Evolutionary conservation across 92 coral and sea anemone species (phyloP).

Genomic region (Diadumene lineata): DNA sequence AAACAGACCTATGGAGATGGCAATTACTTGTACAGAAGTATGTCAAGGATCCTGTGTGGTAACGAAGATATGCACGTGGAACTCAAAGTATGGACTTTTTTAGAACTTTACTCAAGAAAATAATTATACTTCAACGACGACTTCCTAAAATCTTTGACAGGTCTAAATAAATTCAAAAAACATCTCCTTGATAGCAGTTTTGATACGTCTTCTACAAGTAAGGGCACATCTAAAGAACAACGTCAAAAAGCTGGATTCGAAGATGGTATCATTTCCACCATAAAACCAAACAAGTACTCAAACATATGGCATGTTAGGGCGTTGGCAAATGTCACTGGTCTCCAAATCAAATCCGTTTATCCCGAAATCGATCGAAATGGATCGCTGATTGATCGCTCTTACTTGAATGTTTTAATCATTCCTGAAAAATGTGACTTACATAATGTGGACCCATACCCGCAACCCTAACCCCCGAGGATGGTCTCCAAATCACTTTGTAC

Average conservation of each 20-base stretch:
- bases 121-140: conserved; percentile 39
- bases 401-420: too few relatives aligned
- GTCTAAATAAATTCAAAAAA: conserved; percentile 40
- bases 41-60: conserved; percentile 60
- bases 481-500: conserved; percentile 62
- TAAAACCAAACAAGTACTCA: conserved; percentile 35
- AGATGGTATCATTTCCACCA: conserved; percentile 29
- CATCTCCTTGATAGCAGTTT: conserved; percentile 54
- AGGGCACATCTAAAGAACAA: conserved; percentile 30
- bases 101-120: conserved; percentile 58
- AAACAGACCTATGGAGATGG: conserved; percentile 51
- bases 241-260: conserved; percentile 36
- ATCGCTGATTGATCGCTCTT: conserved; percentile 47
- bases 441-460: conserved; percentile 5
- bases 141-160: conserved; percentile 52
- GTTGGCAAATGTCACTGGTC: conserved; percentile 43
- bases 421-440: conserved; percentile 9
- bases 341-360: conserved; percentile 19
- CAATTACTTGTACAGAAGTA: conserved; percentile 57
- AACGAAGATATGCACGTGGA: conserved; percentile 57
- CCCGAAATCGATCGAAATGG: conserved; percentile 30
- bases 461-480: conserved; percentile 49
- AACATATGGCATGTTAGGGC: conserved; percentile 48
- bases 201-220: conserved; percentile 37
- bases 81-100: conserved; percentile 51